Base-by-base conservation (phyloP, 2,113 vertebrate species). In the Hemiscyllium ocellatum region DNA sequence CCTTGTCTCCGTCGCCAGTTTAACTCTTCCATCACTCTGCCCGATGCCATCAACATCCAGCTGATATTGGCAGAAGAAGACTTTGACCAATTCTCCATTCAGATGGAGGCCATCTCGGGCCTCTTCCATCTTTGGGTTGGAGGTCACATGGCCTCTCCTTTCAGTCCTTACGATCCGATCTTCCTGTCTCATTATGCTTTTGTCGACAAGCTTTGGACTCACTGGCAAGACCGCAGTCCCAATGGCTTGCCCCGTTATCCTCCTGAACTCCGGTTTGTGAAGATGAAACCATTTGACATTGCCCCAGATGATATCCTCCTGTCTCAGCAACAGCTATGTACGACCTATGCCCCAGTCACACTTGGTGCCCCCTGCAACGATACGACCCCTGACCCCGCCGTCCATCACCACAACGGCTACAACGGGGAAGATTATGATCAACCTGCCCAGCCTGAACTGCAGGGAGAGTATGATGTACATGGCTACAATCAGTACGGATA, bases 181-280 rank as follows among this genome's bases (percentile, higher is more conserved):
- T 97, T 97, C 91, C 95, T 97, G 80, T 97, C 97, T 72, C 97
- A 97, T 95, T 96, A 96, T 87, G 97, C 97, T 19, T 97, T 96
- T 95, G 78, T 97, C 96, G 97, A 97, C 95, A 96, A 96, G 56
- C 95, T 97, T 66, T 97, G 97, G 97, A 95, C 68, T 22, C 96
- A 96, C 47, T 97, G 97, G 96, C 97, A 97, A 94, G 96, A 97
- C 94, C 96, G 96, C 80, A 96, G 96, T 76, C 86, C 70, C 13
- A 66, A 61, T 12, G 15, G 50, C 13, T 76, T n/a, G 56, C 83
- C 68, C 20, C 47, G 37, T 24, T 96, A 96, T 83, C 96, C 97
- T 47, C 86, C 66, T 15, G 70, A n/a, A 56, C 29, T 61, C 83
- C 96, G 95, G 22, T 96, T 96, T 95, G 70, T 96, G 52, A 96